phyloP scores from a whole-genome alignment of 2,888 invertebrate genomes.

The Charanyca ferruginea region DNA sequence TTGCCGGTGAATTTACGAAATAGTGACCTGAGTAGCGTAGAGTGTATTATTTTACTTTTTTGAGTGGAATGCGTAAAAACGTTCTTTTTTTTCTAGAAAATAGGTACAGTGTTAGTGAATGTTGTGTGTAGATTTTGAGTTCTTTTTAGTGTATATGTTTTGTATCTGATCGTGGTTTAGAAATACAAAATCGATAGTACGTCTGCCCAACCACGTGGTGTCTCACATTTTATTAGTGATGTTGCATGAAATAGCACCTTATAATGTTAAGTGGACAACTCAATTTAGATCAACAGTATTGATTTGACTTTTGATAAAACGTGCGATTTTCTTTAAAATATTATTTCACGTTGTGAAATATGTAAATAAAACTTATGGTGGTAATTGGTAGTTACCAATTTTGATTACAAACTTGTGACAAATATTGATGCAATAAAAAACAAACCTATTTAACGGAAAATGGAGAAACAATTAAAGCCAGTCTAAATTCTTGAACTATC shows the following conservation, averaged over 20 bases:
- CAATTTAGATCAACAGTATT: constrained; percentile 52
- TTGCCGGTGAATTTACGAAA: constrained; percentile 69
- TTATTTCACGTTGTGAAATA: constrained; percentile 12
- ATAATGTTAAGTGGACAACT: constrained; percentile 67
- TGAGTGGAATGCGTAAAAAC: constrained; percentile 72
- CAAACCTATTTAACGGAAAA: neutral
- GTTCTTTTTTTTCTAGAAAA: constrained; percentile 69
- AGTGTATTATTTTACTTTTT: constrained; percentile 68
- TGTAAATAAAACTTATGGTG: neutral
- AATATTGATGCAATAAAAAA: constrained; percentile 2
- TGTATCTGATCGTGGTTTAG: constrained; percentile 33
- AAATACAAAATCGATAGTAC: constrained; percentile 63
- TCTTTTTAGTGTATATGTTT: constrained; percentile 59
- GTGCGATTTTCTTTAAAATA: neutral
- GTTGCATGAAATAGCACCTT: constrained; percentile 64
- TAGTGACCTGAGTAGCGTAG: constrained; percentile 69
- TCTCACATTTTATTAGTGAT: constrained; percentile 34
- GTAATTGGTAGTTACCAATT: too few relatives aligned
- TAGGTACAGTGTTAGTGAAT: constrained; percentile 75
- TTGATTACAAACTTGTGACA: neutral
- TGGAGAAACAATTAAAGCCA: neutral
- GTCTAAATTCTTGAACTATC: neutral
- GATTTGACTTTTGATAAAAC: constrained; percentile 38
- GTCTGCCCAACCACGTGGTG: constrained; percentile 62
- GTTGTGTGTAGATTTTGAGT: constrained; percentile 74